phyloP scores from a whole-genome alignment of 2,113 vertebrate species.

The Mystacornis crossleyi region DNA sequence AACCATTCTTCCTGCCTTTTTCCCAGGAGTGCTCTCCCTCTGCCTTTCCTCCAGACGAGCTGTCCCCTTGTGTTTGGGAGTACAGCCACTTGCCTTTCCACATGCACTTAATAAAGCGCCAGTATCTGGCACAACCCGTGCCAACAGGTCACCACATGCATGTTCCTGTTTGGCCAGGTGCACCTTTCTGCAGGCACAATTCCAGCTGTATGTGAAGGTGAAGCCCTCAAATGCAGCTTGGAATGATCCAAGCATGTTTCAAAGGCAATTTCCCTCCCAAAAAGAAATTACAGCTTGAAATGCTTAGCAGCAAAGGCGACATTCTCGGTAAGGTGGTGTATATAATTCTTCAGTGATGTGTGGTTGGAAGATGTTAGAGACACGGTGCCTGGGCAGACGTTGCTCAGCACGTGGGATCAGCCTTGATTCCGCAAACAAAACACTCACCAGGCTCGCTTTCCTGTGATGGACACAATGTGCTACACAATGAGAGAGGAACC shows the following conservation, averaged over 20 bases:
- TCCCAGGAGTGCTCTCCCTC: not conserved
- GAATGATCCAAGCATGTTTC: not conserved
- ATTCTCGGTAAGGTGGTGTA: not conserved
- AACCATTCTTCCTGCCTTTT: not conserved
- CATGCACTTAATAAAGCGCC: not conserved
- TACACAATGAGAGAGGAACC: not conserved
- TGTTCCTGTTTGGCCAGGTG: not conserved
- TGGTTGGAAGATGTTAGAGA: not conserved
- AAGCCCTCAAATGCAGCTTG: not conserved
- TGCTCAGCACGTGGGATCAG: not conserved
- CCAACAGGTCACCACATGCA: not conserved
- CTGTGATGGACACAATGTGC: fast-evolving
- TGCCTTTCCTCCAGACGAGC: not conserved
- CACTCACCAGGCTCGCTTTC: fast-evolving
- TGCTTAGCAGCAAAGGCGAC: not conserved
- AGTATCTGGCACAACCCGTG: not conserved
- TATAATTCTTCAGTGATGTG: not conserved
- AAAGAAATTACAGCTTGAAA: not conserved
- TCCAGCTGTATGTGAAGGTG: not conserved
- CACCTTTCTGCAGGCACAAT: not conserved
- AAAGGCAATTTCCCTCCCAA: not conserved
- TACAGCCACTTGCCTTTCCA: not conserved
- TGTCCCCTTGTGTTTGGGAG: not conserved
- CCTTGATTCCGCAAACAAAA: not conserved
- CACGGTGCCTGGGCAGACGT: not conserved